A percentile compares a stretch with the other conserved stretches of the same genome.
These are phyloP conservation scores for Pollachius pollachius DNA, from an alignment of 2,113 vertebrate genomes.

Conservation along the genomic window DNA sequence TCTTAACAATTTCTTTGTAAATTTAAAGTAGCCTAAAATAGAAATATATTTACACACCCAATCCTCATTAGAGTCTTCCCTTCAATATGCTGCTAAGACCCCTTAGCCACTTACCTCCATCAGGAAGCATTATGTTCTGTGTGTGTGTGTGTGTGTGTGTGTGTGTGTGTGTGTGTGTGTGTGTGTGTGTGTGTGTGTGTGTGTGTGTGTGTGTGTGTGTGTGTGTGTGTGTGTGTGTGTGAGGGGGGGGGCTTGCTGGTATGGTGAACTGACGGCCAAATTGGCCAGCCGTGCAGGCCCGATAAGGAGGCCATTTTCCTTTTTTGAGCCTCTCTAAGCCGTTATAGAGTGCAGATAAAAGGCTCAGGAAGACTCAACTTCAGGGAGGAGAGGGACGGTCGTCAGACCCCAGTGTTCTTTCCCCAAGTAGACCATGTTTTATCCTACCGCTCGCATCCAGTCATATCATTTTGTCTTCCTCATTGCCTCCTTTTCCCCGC, in stretches of 20 bases:
- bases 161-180: conserved; percentile 11
- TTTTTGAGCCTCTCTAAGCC: conserved; percentile 46
- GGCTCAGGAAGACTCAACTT: conserved; percentile 22
- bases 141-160: background rate
- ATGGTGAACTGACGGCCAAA: conserved; percentile 23
- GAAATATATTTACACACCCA: too few species aligned
- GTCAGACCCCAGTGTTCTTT: background rate
- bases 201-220: background rate
- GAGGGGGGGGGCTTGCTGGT: conserved; percentile 10
- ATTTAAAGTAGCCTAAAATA: too few species aligned
- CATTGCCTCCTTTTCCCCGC: too few species aligned
- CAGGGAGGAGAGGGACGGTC: conserved; percentile 4
- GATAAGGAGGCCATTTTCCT: conserved; percentile 41
- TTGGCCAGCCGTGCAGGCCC: conserved; percentile 27
- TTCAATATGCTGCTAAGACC: too few species aligned
- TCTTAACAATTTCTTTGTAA: too few species aligned
- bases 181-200: conserved; percentile 6
- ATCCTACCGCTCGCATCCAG: too few species aligned
- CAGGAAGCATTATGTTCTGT: background rate
- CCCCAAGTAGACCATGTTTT: background rate
- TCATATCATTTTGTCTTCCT: too few species aligned
- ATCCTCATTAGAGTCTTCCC: too few species aligned
- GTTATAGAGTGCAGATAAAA: conserved; percentile 40
- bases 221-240: conserved; percentile 23
- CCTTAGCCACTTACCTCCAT: too few species aligned